Evolutionary conservation across 53 echinoderm and acorn worm species (phyloP).

Genomic region (Henricia sp.): DNA sequence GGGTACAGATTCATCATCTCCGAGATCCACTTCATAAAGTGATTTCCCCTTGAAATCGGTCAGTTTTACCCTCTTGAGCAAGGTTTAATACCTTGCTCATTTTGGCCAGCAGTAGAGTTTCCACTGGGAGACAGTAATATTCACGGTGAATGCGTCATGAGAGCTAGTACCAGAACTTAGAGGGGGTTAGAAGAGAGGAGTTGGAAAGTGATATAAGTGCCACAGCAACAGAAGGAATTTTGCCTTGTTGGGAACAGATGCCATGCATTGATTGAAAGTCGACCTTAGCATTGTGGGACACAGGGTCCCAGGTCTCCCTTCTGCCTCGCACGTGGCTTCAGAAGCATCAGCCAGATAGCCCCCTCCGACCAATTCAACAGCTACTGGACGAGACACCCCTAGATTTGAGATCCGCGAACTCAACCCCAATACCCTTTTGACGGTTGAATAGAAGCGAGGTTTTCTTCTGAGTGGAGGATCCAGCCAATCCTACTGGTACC

Average conservation of each 20-base stretch:
- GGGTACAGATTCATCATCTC: neutral
- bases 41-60: slow-evolving; percentile 14
- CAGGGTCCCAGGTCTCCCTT: slow-evolving; percentile 69
- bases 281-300: slow-evolving; percentile 69
- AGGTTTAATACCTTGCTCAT: slow-evolving; percentile 29
- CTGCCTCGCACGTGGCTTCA: slow-evolving; percentile 55
- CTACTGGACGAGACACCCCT: slow-evolving; percentile 24
- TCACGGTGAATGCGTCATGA: slow-evolving; percentile 20
- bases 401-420: slow-evolving; percentile 55
- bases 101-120: slow-evolving; percentile 34
- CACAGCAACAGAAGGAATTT: slow-evolving; percentile 21
- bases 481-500: too few species aligned
- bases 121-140: slow-evolving; percentile 12
- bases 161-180: too few species aligned
- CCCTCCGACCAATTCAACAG: slow-evolving; percentile 38
- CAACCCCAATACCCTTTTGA: slow-evolving; percentile 56
- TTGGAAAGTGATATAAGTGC: too few species aligned
- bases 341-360: slow-evolving; percentile 19
- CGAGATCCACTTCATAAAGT: neutral
- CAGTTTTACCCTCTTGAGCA: slow-evolving; percentile 24
- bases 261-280: slow-evolving; percentile 31
- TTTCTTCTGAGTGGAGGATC: too few species aligned
- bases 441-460: slow-evolving; percentile 55
- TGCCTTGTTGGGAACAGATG: slow-evolving; percentile 62
- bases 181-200: too few species aligned